Percentiles rank a stretch among this genome's conserved stretches.
These are phyloP conservation scores for Patella vulgata DNA, from an alignment of 1,140 invertebrate species.

Conservation along the genomic window DNA sequence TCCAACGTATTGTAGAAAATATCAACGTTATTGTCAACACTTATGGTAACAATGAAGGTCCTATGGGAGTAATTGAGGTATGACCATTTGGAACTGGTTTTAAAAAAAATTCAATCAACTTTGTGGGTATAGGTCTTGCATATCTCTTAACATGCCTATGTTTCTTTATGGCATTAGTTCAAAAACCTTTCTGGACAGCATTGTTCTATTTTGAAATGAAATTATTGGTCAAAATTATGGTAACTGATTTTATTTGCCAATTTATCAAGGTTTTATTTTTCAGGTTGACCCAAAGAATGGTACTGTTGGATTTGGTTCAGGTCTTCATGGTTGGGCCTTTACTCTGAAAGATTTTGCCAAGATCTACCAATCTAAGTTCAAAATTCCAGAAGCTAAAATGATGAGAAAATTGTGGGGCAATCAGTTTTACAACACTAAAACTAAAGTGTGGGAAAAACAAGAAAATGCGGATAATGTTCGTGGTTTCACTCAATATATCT, in stretches of 20 bases:
- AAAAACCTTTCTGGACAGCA: too few relatives aligned
- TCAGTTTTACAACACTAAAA: slow-evolving; percentile 89
- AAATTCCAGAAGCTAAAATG: slow-evolving; percentile 94
- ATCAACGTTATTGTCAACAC: slow-evolving; percentile 99
- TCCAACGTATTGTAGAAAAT: slow-evolving; percentile 99
- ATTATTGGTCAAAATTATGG: too few relatives aligned
- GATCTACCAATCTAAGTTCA: slow-evolving; percentile 99
- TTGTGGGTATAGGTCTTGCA: neutral
- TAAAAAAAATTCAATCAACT: neutral
- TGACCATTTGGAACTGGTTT: too few relatives aligned
- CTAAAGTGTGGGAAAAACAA: slow-evolving; percentile 96
- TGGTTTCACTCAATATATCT: slow-evolving; percentile 98
- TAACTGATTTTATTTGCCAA: too few relatives aligned
- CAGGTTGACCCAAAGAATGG: slow-evolving; percentile 95
- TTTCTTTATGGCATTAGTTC: too few relatives aligned
- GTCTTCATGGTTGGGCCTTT: slow-evolving; percentile 99
- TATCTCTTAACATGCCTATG: too few relatives aligned
- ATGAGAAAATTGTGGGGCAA: slow-evolving; percentile 96
- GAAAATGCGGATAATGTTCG: slow-evolving; percentile 88
- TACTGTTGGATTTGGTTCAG: slow-evolving; percentile 99
- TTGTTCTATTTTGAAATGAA: too few relatives aligned
- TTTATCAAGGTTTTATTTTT: too few relatives aligned
- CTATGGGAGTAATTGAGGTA: slow-evolving; percentile 88
- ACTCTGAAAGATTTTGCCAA: slow-evolving; percentile 99
- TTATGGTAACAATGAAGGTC: slow-evolving; percentile 96